Evolutionary conservation across 2,113 vertebrate species (phyloP), one percentile per base, ranked within the genome.

Genomic region (Polypterus bichir): DNA sequence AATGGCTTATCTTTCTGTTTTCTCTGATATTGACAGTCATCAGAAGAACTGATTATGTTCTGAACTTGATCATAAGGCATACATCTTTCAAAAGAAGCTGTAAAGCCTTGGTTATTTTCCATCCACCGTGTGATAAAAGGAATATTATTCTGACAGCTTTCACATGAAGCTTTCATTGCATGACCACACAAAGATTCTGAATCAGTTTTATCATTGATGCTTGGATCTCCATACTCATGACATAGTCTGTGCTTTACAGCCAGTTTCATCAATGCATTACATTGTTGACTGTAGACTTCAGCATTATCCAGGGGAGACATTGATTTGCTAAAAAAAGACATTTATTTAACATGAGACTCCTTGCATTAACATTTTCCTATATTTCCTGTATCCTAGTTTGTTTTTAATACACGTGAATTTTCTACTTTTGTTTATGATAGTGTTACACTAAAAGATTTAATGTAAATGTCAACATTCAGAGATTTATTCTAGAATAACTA

Each of bases 231-330:
- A 0, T 71, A 73, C 68, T 98, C 93, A 62, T 97, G 92, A 47
- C 77, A 73, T 7, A 71, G 77, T 60, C 94, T 76, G 61, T 86
- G 91, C 51, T 89, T 81, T 70, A 74, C 70, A 57, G 92, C 90
- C 69, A 96, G 74, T 57, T 76, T 73, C 77, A 91, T 78, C 61
- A 84, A 67, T 61, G 88, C 75, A 46, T 80, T 64, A 61, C 83
- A 76, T 72, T 89, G 88, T 46, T 65, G 65, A 68, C 73, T 84
- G 61, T 76, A 70, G 47, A 60, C 60, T 46, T 80, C 65, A 46
- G 72, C 64, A 62, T 66, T 72, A 9, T 84, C 80, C 68, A 79
- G 60, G 1, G 64, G 6, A 54, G 76, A 81, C 5, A 74, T 73
- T 6, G 63, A 47, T 9, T 73, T 63, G 60, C 85, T 92, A 74